These are phyloP conservation scores for Liopterus haemorrhoidalis DNA, from an alignment of 2,888 invertebrate genomes.

Conservation along the genomic window DNA sequence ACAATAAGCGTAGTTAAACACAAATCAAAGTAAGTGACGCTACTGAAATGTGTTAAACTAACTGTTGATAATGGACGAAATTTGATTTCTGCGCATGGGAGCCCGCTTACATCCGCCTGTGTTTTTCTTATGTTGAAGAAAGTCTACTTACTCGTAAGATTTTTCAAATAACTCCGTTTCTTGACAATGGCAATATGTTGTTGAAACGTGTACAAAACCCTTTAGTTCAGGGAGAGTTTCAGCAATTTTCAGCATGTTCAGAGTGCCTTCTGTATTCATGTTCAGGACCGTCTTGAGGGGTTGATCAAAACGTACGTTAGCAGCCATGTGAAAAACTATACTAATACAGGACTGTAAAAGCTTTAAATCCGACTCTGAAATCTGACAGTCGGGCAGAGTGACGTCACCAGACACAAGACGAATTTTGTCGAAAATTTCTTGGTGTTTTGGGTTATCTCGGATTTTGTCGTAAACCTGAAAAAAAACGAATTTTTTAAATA, in stretches of 20 bases:
- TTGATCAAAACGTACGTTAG: constrained; percentile 66
- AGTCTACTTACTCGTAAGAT: no score
- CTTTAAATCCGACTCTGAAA: constrained; percentile 46
- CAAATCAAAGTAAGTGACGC: no score
- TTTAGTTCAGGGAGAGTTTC: constrained; percentile 37
- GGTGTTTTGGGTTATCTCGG: constrained; percentile 33
- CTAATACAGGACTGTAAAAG: constrained; percentile 50
- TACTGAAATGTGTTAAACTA: no score
- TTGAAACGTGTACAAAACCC: constrained; percentile 80
- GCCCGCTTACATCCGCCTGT: no score
- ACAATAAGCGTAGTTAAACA: no score
- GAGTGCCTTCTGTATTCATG: constrained; percentile 58
- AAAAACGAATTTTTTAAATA: no score
- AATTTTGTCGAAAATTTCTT: constrained; percentile 48
- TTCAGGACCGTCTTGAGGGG: constrained; percentile 56
- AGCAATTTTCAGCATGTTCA: constrained; percentile 46
- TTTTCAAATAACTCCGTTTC: constrained; percentile 67
- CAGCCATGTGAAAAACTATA: constrained; percentile 67
- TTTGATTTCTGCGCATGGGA: no score
- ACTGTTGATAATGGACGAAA: no score
- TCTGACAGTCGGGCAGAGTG: constrained; percentile 43
- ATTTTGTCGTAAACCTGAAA: constrained; percentile 41
- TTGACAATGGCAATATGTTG: constrained; percentile 88
- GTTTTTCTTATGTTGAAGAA: no score
- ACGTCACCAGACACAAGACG: constrained; percentile 52